Evolutionary conservation across 2,113 vertebrate species (phyloP).

Genomic region (Chlamydotis undulata): DNA sequence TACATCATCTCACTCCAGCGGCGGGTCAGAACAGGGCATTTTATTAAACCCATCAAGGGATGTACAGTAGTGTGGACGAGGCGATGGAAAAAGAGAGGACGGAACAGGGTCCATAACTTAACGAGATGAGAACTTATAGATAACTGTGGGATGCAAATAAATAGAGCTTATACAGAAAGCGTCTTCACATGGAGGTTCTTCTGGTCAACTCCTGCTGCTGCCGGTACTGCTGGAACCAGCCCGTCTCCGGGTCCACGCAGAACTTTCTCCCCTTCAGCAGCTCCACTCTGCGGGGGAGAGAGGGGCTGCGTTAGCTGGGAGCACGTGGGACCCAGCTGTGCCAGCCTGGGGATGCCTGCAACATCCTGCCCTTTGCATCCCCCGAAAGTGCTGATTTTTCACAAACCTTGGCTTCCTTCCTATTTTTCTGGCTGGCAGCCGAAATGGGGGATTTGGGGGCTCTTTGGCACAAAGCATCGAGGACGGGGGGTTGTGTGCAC

Average conservation of each 20-base stretch:
- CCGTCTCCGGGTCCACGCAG: rapidly evolving
- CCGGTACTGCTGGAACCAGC: background rate
- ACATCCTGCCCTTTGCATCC: background rate
- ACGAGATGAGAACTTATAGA: rapidly evolving
- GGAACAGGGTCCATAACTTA: background rate
- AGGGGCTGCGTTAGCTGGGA: rapidly evolving
- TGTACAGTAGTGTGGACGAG: too few species aligned
- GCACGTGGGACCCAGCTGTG: rapidly evolving
- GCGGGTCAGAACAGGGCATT: rapidly evolving
- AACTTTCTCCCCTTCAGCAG: rapidly evolving
- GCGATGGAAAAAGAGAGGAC: rapidly evolving
- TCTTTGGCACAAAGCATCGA: background rate
- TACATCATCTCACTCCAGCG: background rate
- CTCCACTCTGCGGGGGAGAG: background rate
- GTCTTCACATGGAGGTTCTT: background rate
- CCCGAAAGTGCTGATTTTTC: background rate
- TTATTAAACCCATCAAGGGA: background rate
- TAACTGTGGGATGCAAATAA: background rate
- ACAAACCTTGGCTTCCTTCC: background rate
- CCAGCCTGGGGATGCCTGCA: background rate
- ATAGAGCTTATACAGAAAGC: background rate
- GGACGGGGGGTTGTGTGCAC: rapidly evolving
- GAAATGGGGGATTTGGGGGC: background rate
- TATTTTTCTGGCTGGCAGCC: background rate
- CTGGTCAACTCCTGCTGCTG: rapidly evolving